These are phyloP conservation scores for Spheniscus mendiculus DNA, from an alignment of 2,113 vertebrate species.

Conservation along the genomic window DNA sequence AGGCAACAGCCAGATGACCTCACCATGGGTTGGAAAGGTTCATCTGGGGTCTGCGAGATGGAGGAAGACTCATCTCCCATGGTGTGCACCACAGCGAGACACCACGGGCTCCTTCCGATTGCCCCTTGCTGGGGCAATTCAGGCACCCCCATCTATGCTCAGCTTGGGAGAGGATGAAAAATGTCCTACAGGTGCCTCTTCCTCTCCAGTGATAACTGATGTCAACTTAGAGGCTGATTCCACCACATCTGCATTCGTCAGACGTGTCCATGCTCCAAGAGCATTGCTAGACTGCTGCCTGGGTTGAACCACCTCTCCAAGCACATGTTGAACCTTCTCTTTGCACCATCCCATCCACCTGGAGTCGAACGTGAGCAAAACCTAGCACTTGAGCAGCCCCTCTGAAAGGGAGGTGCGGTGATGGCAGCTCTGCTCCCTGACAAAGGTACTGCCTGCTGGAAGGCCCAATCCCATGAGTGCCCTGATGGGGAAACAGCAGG, in stretches of 20 bases:
- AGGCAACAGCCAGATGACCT: neutral
- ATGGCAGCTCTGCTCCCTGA: neutral
- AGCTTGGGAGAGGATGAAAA: neutral
- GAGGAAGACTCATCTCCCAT: neutral
- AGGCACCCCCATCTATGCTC: neutral
- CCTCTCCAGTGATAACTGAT: neutral
- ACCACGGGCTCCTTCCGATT: neutral
- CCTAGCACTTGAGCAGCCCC: neutral
- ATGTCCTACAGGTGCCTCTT: neutral
- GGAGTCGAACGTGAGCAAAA: fast-evolving
- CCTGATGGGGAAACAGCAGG: neutral
- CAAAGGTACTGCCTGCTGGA: neutral
- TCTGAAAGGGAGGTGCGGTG: neutral
- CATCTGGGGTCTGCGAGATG: neutral
- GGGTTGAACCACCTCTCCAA: neutral
- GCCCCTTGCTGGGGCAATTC: neutral
- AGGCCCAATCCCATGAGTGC: neutral
- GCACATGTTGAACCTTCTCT: neutral
- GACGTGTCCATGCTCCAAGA: fast-evolving
- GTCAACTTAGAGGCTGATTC: neutral
- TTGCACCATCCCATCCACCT: neutral
- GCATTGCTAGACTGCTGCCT: fast-evolving
- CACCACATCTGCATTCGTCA: neutral
- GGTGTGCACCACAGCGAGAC: neutral
- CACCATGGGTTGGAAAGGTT: neutral